Conservation (phyloP, 2,888 invertebrate species). For the Crocallis elinguaria region DNA sequence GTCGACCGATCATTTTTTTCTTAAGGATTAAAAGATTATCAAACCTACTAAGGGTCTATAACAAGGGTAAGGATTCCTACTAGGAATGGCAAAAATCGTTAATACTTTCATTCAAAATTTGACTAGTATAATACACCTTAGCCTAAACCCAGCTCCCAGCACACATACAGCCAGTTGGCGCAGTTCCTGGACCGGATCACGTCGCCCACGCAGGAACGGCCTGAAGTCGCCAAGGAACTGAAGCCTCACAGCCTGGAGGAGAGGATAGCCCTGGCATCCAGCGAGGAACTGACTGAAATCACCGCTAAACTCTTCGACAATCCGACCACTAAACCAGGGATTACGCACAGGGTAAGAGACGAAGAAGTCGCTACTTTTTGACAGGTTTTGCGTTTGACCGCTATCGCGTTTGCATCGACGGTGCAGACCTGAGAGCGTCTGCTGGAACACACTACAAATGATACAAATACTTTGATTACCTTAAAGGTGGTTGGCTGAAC, state of each 20-base stretch:
- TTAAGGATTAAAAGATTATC: no score
- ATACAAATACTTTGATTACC: no score
- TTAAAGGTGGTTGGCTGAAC: no score
- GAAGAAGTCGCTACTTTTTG: no score
- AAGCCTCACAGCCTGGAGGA: conserved; percentile 68
- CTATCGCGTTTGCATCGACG: no score
- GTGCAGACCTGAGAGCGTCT: no score
- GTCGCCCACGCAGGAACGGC: conserved; percentile 69
- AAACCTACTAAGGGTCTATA: no score
- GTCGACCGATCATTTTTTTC: no score
- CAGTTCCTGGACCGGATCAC: conserved; percentile 90
- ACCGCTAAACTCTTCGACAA: conserved; percentile 68
- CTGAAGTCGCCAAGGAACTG: conserved; percentile 62
- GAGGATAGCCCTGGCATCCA: conserved; percentile 64
- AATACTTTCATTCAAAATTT: neutral
- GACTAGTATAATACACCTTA: conserved; percentile 30
- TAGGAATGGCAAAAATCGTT: no score
- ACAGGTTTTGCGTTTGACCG: no score
- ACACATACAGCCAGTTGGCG: conserved; percentile 91
- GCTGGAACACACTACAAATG: no score
- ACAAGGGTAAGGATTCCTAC: no score
- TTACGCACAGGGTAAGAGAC: conserved; percentile 70
- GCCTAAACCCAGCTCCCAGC: conserved; percentile 86
- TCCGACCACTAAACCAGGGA: conserved; percentile 68
- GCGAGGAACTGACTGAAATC: conserved; percentile 59